Conservation (phyloP, 2,797 vertebrate genomes). For the Gymnothorax reevesii region DNA sequence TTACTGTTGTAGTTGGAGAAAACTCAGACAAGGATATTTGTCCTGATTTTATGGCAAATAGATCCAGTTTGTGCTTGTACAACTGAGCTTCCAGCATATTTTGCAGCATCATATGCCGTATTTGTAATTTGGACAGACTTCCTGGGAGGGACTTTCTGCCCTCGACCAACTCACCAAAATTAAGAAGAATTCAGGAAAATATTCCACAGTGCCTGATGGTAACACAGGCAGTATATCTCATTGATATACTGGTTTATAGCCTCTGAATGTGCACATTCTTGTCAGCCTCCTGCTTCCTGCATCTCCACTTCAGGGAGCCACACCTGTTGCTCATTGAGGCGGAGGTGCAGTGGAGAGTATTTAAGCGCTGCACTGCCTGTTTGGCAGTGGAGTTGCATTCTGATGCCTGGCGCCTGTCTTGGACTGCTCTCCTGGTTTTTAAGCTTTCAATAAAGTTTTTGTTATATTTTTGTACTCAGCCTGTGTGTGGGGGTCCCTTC, state of each 20-base stretch:
- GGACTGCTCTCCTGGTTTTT: no score
- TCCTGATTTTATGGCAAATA: slow-evolving; percentile 6
- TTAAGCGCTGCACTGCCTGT: no score
- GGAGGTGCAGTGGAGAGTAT: no score
- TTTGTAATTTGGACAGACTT: background rate
- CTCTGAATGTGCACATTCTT: background rate
- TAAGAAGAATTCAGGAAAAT: background rate
- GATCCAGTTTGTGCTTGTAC: background rate
- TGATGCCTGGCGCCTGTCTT: no score
- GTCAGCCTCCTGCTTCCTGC: no score
- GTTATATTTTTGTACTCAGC: no score
- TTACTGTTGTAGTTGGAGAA: slow-evolving; percentile 47
- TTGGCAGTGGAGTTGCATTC: no score
- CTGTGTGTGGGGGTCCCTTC: no score
- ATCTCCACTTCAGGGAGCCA: no score
- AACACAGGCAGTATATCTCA: background rate
- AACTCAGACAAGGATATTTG: background rate
- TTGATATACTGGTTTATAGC: background rate
- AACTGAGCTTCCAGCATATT: background rate
- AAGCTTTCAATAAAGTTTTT: no score
- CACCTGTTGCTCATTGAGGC: no score
- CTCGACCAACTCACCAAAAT: background rate
- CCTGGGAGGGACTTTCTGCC: no score
- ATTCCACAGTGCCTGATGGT: background rate
- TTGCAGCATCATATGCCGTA: background rate